These are phyloP conservation scores for Cheilosia impressa DNA, from an alignment of 2,888 invertebrate genomes.

Conservation along the genomic window DNA sequence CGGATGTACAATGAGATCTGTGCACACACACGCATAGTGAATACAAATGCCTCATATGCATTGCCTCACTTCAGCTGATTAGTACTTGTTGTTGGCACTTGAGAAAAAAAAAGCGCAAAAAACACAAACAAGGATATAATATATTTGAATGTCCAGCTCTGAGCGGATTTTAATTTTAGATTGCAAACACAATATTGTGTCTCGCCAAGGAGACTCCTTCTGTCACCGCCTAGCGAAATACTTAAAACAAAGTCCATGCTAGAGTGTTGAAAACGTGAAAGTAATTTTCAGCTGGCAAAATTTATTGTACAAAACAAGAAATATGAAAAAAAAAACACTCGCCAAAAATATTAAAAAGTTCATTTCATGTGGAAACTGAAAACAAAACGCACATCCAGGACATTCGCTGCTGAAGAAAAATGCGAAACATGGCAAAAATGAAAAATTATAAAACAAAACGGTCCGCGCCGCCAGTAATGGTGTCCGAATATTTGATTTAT, in stretches of 20 bases:
- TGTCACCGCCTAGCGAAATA: not conserved
- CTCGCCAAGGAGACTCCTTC: constrained; percentile 52
- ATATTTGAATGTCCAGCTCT: constrained; percentile 30
- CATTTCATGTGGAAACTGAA: constrained; percentile 38
- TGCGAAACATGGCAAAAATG: constrained; percentile 41
- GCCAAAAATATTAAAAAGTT: constrained; percentile 59
- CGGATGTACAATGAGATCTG: constrained; percentile 23
- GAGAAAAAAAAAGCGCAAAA: not conserved
- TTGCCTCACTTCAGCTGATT: constrained; percentile 40
- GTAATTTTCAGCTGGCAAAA: constrained; percentile 56
- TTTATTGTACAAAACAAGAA: constrained; percentile 49
- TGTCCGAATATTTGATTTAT: constrained; percentile 74
- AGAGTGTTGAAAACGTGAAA: constrained; percentile 42
- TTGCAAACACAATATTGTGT: constrained; percentile 45
- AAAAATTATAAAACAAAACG: constrained; percentile 51
- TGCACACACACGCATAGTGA: constrained; percentile 17
- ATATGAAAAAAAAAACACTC: not conserved
- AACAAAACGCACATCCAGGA: constrained; percentile 1
- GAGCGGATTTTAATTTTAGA: constrained; percentile 71
- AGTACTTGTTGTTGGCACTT: constrained; percentile 17
- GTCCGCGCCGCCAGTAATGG: constrained; percentile 37
- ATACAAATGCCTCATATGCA: constrained; percentile 13
- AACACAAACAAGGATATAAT: not conserved
- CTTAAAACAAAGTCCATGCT: constrained; percentile 20
- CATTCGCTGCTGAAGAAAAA: constrained; percentile 24